Evolutionary conservation across 2,888 invertebrate species (phyloP).

Genomic region (Choristoneura rosaceana): DNA sequence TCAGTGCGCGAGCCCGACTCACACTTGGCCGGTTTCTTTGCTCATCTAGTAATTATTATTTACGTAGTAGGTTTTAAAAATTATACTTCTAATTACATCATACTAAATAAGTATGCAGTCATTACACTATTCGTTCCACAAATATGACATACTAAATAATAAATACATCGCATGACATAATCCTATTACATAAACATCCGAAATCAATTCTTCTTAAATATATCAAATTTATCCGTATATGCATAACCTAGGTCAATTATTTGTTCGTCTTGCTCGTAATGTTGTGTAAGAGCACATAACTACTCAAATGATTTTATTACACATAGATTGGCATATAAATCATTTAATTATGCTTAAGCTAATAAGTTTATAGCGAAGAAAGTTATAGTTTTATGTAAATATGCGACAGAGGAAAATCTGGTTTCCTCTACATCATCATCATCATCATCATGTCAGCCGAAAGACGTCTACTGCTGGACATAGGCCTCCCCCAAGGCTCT

Average conservation of each 20-base stretch:
- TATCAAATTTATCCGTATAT: slow-evolving; percentile 16
- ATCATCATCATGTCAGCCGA: too few species aligned
- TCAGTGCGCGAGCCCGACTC: too few species aligned
- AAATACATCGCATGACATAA: background rate
- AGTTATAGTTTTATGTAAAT: background rate
- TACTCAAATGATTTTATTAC: slow-evolving; percentile 27
- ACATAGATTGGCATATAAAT: slow-evolving; percentile 15
- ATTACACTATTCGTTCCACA: background rate
- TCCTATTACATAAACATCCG: background rate
- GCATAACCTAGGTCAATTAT: slow-evolving; percentile 31
- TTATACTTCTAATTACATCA: background rate
- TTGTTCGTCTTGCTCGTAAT: background rate
- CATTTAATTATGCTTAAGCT: slow-evolving; percentile 22
- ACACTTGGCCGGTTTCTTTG: too few species aligned
- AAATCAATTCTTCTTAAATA: slow-evolving; percentile 8
- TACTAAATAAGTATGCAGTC: background rate
- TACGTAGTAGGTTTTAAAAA: background rate
- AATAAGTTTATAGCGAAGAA: slow-evolving; percentile 20
- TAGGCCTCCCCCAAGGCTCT: too few species aligned
- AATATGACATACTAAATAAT: background rate
- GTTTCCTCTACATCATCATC: too few species aligned
- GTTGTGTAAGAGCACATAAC: slow-evolving; percentile 21
- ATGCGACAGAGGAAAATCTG: too few species aligned
- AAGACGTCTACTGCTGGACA: too few species aligned
- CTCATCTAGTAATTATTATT: too few species aligned